These are phyloP conservation scores for Leuctra nigra DNA, from an alignment of 2,888 invertebrate genomes.

Conservation along the genomic window DNA sequence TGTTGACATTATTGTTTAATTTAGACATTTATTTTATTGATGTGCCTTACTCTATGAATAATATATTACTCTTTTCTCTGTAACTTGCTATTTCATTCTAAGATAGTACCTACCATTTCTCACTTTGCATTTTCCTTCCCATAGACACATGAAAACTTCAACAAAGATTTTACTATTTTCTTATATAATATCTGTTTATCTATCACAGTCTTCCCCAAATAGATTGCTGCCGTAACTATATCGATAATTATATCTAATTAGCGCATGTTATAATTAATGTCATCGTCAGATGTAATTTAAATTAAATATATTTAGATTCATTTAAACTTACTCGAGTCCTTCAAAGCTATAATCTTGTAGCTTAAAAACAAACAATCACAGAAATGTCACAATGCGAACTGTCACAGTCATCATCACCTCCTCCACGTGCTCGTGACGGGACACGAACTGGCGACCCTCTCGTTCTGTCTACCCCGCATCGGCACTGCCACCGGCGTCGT, in stretches of 20 bases:
- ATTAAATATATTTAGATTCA: background rate
- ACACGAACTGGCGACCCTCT: slow-evolving; percentile 18
- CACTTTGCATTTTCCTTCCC: no score
- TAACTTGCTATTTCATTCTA: slow-evolving; percentile 9
- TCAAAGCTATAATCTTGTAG: background rate
- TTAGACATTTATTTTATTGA: no score
- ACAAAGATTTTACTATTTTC: no score
- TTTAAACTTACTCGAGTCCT: background rate
- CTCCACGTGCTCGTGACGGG: slow-evolving; percentile 14
- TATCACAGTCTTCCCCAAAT: slow-evolving; percentile 11
- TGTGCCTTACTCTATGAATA: no score
- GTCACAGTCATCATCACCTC: background rate
- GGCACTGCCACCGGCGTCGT: slow-evolving; percentile 27
- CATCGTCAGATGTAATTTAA: slow-evolving; percentile 15
- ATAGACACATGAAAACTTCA: no score
- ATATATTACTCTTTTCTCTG: background rate
- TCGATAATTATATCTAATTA: background rate
- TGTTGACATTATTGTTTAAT: no score
- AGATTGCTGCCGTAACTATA: slow-evolving; percentile 3
- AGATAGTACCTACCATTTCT: no score
- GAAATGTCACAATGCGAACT: background rate
- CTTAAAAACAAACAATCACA: background rate
- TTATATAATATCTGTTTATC: slow-evolving; percentile 6
- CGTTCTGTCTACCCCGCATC: slow-evolving; percentile 5
- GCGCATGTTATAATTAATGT: background rate